phyloP scores from a whole-genome alignment of 37 sponge, comb jelly and placozoan species.

The Theonella swinhoei region DNA sequence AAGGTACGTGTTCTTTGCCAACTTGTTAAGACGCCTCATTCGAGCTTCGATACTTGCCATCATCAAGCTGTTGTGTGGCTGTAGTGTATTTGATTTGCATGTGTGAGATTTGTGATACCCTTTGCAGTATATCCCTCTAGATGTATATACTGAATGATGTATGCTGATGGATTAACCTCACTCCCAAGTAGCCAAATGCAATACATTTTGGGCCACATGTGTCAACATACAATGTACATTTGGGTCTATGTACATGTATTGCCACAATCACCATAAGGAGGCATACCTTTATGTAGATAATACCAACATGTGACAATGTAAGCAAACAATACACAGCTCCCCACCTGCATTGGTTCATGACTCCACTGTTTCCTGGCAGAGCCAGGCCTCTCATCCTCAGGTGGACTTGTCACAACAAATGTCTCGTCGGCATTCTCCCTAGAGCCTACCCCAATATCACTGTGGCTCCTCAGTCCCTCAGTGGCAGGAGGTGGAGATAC shows the following conservation, averaged over 20 bases:
- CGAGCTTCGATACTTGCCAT: constrained; percentile 54
- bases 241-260: no score
- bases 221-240: no score
- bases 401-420: not conserved
- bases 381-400: not conserved
- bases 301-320: not conserved
- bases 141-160: no score
- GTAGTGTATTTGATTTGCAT: no score
- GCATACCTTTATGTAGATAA: not conserved
- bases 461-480: not conserved
- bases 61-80: constrained; percentile 41
- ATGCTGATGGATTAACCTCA: no score
- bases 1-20: constrained; percentile 10
- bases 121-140: no score
- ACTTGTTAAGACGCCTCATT: constrained; percentile 18
- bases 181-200: no score
- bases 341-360: not conserved
- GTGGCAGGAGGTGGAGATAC: not conserved
- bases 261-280: no score
- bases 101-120: no score
- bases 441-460: not conserved
- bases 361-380: constrained; percentile 43
- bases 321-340: not conserved
- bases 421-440: not conserved
- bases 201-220: no score